These are phyloP conservation scores for Silurus meridionalis DNA, from an alignment of 2,113 vertebrate genomes.

Conservation along the genomic window DNA sequence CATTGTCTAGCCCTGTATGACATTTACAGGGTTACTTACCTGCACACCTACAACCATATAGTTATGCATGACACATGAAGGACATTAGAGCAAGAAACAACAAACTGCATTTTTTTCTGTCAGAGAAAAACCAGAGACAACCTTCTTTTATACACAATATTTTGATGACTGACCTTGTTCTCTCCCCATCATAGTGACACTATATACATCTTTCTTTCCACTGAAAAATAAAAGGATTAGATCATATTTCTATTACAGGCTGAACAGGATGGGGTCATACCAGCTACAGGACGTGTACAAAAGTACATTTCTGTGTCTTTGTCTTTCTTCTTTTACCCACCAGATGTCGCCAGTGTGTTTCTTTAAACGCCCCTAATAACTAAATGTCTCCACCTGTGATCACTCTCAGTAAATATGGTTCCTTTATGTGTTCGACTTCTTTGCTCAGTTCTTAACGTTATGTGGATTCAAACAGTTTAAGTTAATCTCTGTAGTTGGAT, in stretches of 20 bases:
- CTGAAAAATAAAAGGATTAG: too few species aligned
- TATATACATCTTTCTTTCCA: too few species aligned
- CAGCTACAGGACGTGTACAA: neutral
- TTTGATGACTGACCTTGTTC: neutral
- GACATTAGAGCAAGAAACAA: neutral
- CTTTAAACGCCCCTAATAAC: too few species aligned
- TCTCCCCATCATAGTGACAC: neutral
- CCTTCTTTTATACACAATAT: neutral
- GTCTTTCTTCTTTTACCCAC: too few species aligned
- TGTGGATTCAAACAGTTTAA: too few species aligned
- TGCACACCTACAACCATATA: neutral
- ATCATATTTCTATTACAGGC: too few species aligned
- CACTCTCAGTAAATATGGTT: too few species aligned
- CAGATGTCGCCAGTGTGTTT: too few species aligned
- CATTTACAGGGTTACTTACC: neutral
- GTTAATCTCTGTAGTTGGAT: too few species aligned
- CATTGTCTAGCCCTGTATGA: neutral
- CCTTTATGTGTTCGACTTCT: too few species aligned
- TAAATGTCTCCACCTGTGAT: too few species aligned
- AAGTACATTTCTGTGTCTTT: neutral
- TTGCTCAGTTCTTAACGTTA: too few species aligned
- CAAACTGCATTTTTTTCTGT: neutral
- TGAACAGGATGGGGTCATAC: neutral
- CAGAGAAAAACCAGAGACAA: neutral
- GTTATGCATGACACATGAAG: neutral